A percentile compares a stretch with the other conserved stretches of the same genome.
These are phyloP conservation scores for Oncorhynchus clarkii DNA, from an alignment of 2,113 vertebrate genomes.

Conservation along the genomic window DNA sequence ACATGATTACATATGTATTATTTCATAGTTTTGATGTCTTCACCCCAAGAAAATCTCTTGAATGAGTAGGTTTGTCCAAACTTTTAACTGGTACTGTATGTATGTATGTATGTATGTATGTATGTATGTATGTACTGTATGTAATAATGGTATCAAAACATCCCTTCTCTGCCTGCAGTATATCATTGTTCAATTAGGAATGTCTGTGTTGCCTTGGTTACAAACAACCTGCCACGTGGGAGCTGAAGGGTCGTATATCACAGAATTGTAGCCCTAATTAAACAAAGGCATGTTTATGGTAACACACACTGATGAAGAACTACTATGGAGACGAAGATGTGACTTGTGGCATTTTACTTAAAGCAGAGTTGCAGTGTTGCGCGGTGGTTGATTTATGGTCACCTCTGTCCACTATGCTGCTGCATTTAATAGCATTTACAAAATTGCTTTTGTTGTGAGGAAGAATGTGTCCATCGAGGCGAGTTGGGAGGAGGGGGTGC, in stretches of 20 bases:
- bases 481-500: conserved; percentile 1
- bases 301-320: not conserved
- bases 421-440: conserved; percentile 20
- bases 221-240: conserved; percentile 19
- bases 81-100: too few species aligned
- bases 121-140: too few species aligned
- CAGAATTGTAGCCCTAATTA: conserved; percentile 18
- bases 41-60: too few species aligned
- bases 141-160: conserved; percentile 14
- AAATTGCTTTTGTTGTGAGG: conserved; percentile 17
- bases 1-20: too few species aligned
- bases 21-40: too few species aligned
- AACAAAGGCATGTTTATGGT: conserved; percentile 19
- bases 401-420: conserved; percentile 5
- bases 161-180: conserved; percentile 4
- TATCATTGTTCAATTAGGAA: conserved; percentile 32
- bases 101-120: too few species aligned
- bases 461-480: conserved; percentile 10
- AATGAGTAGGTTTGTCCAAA: too few species aligned
- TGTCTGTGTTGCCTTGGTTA: conserved; percentile 30
- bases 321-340: conserved; percentile 6
- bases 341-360: conserved; percentile 32
- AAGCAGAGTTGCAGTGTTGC: conserved; percentile 17
- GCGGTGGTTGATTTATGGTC: conserved; percentile 44
- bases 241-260: conserved; percentile 27